Conservation (phyloP, 2,888 invertebrate species). For the Mesopsocus fuscifrons region DNA sequence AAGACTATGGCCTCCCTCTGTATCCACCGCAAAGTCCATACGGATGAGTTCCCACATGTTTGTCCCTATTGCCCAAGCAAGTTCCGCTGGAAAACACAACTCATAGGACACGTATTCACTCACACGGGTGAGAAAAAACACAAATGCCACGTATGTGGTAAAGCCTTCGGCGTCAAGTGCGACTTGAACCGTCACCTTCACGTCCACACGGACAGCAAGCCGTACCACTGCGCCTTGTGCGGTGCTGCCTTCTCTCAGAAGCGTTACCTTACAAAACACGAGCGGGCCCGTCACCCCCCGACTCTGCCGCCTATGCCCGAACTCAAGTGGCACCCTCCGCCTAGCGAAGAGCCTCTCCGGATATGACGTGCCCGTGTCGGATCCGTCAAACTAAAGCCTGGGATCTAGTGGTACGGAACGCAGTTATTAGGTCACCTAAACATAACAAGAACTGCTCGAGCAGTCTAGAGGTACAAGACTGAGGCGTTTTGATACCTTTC, state of each 20-base stretch:
- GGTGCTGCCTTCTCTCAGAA: conserved; percentile 27
- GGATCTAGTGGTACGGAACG: too few relatives aligned
- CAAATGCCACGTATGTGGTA: conserved; percentile 29
- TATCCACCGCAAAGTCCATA: conserved; percentile 28
- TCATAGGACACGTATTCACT: conserved; percentile 33
- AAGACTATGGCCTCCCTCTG: conserved; percentile 27
- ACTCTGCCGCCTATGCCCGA: too few relatives aligned
- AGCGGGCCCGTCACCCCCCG: conserved; percentile 19
- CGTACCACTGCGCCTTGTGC: conserved; percentile 2
- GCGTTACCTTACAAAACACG: conserved; percentile 33
- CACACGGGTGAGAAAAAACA: conserved; percentile 36
- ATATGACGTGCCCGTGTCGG: too few relatives aligned
- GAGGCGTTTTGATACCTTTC: too few relatives aligned
- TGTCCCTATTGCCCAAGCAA: conserved; percentile 37
- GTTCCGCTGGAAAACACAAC: conserved; percentile 33
- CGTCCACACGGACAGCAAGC: conserved; percentile 3
- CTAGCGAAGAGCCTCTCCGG: too few relatives aligned
- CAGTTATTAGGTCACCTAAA: too few relatives aligned
- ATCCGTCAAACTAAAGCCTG: too few relatives aligned
- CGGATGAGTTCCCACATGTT: conserved; percentile 31
- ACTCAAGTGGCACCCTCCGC: too few relatives aligned
- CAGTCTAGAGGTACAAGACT: too few relatives aligned
- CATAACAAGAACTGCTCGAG: too few relatives aligned
- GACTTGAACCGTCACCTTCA: conserved; percentile 12
- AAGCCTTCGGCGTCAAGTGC: conserved; percentile 13